Base-by-base conservation (phyloP, 1,140 invertebrate species). In the Charaxes varanes region DNA sequence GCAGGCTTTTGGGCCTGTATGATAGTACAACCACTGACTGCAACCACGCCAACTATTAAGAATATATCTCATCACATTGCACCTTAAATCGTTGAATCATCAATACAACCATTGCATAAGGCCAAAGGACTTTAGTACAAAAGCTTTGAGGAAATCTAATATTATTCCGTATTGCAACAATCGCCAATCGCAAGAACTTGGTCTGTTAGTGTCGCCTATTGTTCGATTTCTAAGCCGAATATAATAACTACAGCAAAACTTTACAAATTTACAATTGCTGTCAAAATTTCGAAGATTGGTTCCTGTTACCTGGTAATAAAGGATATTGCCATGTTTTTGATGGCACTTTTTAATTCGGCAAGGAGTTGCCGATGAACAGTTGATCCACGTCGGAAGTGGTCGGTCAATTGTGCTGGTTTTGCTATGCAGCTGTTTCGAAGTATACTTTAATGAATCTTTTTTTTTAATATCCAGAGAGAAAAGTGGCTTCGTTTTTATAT, bases 121-220 rank as follows among this genome's bases (percentile, higher is more conserved):
- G 42, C 27, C 38, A 36, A 36, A 49, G 36, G n/a, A 41, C 41
- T 26, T 27, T 44, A 36, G 58, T 48, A 69, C 57, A 69, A 72
- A 55, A 58, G 53, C 16, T 31, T 40, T 33, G 55, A n/a, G 52
- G 52, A 53, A 53, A 60, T 64, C 58, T 55, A 61, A 61, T 61
- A 64, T 63, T 64, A 64, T 56, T 63, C 54, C 55, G 47, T 65
- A 65, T 53, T 59, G 47, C 63, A 58, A 51, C 58, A 61, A 64
- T 66, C 62, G 62, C 63, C 65, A 64, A 69, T 69, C 56, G 59
- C 52, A 57, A 63, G 50, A 66, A 71, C 52, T 69, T 70, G 42
- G 48, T 57, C 60, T 55, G 58, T 70, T 70, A 64, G 56, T 59
- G 63, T 64, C 62, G 43, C 53, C 43, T 59, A 61, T 68, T 70